These are phyloP conservation scores for Cheirogaleus major DNA, from an alignment of 2,797 vertebrate genomes.

Conservation along the genomic window DNA sequence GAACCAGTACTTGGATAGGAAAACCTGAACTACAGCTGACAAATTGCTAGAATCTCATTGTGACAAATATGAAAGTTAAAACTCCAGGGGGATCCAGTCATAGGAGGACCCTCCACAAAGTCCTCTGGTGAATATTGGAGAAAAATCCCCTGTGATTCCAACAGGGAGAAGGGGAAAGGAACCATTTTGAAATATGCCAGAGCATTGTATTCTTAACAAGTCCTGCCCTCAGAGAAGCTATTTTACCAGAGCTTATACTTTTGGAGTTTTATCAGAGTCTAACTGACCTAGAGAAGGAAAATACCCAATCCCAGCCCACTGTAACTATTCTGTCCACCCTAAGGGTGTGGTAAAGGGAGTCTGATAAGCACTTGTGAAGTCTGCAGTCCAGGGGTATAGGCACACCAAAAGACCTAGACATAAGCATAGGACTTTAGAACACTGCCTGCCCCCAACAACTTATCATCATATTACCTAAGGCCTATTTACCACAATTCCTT, in stretches of 20 bases:
- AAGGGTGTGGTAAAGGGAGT: background rate
- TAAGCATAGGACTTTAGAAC: background rate
- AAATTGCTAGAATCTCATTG: background rate
- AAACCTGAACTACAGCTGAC: background rate
- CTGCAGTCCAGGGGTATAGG: background rate
- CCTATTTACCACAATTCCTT: background rate
- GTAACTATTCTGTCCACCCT: background rate
- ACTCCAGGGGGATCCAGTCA: background rate
- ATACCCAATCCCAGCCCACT: background rate
- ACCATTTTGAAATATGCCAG: background rate
- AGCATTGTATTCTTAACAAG: background rate
- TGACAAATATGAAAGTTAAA: background rate
- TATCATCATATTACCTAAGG: background rate
- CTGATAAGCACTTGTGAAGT: background rate
- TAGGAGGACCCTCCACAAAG: background rate
- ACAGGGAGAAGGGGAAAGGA: background rate
- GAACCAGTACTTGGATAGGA: background rate
- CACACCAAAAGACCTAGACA: background rate
- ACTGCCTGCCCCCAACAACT: background rate
- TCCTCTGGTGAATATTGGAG: background rate
- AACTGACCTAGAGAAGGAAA: background rate
- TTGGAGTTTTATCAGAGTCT: background rate
- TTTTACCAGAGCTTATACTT: background rate
- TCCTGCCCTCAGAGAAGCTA: background rate
- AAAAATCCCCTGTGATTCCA: background rate